Evolutionary conservation across 2,113 vertebrate species (phyloP).

Genomic region (Gobiocypris rarus): DNA sequence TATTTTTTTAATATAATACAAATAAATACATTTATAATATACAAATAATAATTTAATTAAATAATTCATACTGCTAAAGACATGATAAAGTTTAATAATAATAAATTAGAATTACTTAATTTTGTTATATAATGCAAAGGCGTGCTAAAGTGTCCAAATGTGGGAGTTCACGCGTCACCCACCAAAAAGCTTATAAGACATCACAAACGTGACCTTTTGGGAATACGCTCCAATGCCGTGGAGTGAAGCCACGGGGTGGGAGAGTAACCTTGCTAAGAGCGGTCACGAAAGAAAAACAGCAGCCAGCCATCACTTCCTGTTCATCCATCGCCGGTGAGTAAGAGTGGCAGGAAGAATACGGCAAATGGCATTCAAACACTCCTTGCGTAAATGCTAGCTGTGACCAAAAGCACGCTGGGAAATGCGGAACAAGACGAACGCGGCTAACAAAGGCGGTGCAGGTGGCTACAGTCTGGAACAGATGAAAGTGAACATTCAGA

Average conservation of each 20-base stretch:
- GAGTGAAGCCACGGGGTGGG: not conserved
- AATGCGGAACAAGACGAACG: not conserved
- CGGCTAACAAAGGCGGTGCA: not conserved
- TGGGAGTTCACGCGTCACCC: not conserved
- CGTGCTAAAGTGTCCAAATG: not conserved
- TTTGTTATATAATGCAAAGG: not conserved
- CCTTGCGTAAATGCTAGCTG: slow-evolving; percentile 15
- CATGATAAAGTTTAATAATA: too few species aligned
- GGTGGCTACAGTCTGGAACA: slow-evolving; percentile 10
- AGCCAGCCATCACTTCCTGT: slow-evolving; percentile 62
- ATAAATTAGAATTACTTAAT: not conserved
- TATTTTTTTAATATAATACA: too few species aligned
- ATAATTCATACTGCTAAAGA: not conserved
- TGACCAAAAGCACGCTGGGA: slow-evolving; percentile 43
- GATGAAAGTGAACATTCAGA: slow-evolving; percentile 6
- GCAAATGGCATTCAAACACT: slow-evolving; percentile 38
- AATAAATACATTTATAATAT: too few species aligned
- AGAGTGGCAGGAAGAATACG: slow-evolving; percentile 26
- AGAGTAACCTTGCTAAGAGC: slow-evolving; percentile 33
- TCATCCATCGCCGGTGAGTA: slow-evolving; percentile 45
- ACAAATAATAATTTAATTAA: not conserved
- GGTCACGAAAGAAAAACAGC: not conserved
- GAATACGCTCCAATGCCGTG: not conserved
- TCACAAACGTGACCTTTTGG: slow-evolving; percentile 4
- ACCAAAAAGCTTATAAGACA: not conserved